Base-by-base conservation (phyloP, 2,797 vertebrate genomes). In the Emys orbicularis region DNA sequence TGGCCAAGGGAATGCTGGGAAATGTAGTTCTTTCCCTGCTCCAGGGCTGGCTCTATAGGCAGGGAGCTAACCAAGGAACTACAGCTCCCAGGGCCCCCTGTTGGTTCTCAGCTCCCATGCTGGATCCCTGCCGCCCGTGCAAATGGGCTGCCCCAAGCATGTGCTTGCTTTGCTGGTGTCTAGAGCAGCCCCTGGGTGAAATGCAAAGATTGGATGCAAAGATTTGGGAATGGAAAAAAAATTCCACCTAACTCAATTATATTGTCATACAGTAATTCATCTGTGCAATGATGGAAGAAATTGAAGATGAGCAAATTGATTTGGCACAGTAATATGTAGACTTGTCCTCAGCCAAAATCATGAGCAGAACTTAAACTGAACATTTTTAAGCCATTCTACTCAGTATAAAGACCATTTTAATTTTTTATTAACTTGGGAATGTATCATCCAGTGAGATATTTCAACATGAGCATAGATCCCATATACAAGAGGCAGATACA, bases 351-450 rank as follows among this genome's bases (percentile, higher is more conserved):
- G 27, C 34, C 41, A 92, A 94, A 90, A 86, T 11, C 44, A 77
- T 49, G 12, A 77, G 8, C 12, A 8, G 74, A 77, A 47, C 12
- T 31, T 47, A 6, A 65, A 34, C 4, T 13, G 29, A 91, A 37
- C 37, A 54, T 77, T 47, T 49, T 77, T 18, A 8, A 54, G 19
- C 59, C 47, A 6, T 68, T 54, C 82, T 88, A 54, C 34, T 10
- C 57, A 31, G 0, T 27, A 4, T 47, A 87, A 93, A 9, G n/a
- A 6, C 19, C 3, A 23, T 0, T 0, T 47, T 74, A 61, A 79
- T 85, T 89, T 74, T 41, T 80, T 91, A 89, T 18, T 65, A 50
- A 76, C 84, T 59, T 61, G 34, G 37, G 91, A 21, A 83, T 79
- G 61, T 29, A 9, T 41, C 1, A 54, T 12, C 34, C 19, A 87